Base-by-base conservation (phyloP, 2,797 vertebrate species). In the Alca torda region DNA sequence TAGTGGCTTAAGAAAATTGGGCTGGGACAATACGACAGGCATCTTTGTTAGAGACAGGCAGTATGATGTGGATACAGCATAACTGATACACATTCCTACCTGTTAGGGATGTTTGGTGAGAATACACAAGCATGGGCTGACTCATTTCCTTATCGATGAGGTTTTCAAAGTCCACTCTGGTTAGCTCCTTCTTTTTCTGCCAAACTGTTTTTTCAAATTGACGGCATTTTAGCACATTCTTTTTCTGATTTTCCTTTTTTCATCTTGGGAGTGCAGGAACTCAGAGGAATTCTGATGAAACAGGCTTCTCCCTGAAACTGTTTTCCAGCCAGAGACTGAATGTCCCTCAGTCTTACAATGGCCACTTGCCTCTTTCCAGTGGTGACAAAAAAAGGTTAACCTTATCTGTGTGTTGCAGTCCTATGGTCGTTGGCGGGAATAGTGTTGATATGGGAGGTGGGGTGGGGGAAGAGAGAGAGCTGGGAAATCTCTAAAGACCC, bases 11-110 rank as follows among this genome's bases (percentile, higher is more conserved):
- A 75, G 48, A 75, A 72, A 75, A 45, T 17, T 5, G 1, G 2
- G 10, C 33, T 41, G 5, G 30, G 31, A 45, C 12, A 48, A 43
- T 63, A 33, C 0, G 0, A 30, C 6, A n/a, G 28, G 1, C 4
- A 14, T 41, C 4, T 25, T 37, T 89, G n/a, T 70, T 70, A 39
- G 53, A 80, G 31, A n/a, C 37, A 53, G 7, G 18, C 3, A 0
- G 0, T 70, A 2, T 65, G 31, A 23, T 26, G 13, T 31, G 39
- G 17, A 18, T 84, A 18, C 12, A 59, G 37, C 13, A 80, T 83
- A 93, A 64, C 19, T 35, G 24, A 60, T 48, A 59, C 20, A 57
- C 19, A 2, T 72, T 81, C 33, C 25, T 75, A 23, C 12, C 9
- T 60, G 5, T 16, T 81, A 18, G 6, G 9, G 4, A 6, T 46